These are phyloP conservation scores for Trachelus tabidus DNA, from an alignment of 2,888 invertebrate genomes.

Conservation along the genomic window DNA sequence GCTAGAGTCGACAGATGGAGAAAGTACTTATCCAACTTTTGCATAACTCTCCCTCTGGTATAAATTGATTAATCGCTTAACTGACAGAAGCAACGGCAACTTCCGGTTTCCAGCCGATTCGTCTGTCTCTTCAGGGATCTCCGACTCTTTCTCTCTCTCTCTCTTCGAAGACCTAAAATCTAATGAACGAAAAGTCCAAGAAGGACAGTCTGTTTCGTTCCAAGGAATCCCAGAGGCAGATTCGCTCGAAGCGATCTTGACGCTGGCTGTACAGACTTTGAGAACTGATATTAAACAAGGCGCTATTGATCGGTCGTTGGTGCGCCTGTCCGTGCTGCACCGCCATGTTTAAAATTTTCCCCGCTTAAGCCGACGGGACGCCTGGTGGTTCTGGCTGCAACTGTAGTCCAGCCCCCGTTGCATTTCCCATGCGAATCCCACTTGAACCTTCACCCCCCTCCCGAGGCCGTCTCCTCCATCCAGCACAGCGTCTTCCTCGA, in stretches of 20 bases:
- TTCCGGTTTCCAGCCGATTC: not conserved
- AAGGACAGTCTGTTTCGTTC: not conserved
- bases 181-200: not conserved
- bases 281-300: conserved; percentile 65
- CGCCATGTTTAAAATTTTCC: conserved; percentile 65
- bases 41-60: conserved; percentile 1
- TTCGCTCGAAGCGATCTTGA: conserved; percentile 33
- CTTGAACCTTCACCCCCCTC: not conserved
- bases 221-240: not conserved
- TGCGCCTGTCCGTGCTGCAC: conserved; percentile 56
- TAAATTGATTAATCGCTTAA: conserved; percentile 1
- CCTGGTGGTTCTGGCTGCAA: conserved; percentile 37
- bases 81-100: not conserved
- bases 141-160: not conserved
- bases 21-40: conserved; percentile 7
- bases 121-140: not conserved
- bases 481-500: not conserved
- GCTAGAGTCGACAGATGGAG: not conserved
- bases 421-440: conserved; percentile 1
- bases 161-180: not conserved
- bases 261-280: conserved; percentile 54
- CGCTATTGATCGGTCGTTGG: conserved; percentile 63
- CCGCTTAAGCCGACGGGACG: conserved; percentile 34
- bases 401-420: conserved; percentile 22
- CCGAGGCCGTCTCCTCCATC: not conserved